These are phyloP conservation scores for Bergia puertoricense DNA, from an alignment of 92 coral and sea anemone genomes.

Conservation along the genomic window DNA sequence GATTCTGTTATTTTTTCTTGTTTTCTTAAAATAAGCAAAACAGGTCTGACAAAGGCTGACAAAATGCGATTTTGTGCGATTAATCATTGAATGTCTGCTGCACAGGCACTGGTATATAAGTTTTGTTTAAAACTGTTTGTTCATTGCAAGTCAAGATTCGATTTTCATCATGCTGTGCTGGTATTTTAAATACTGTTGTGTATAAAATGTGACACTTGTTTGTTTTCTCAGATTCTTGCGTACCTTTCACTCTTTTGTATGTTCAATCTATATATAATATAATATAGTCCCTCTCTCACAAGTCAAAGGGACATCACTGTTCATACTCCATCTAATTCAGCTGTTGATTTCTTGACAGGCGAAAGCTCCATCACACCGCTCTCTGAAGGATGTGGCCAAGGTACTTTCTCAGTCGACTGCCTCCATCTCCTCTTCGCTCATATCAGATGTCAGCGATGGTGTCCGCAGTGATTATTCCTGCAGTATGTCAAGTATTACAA, in stretches of 20 bases:
- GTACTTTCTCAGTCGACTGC: conserved; percentile 82
- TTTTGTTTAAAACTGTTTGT: not conserved
- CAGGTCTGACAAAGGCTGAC: no score
- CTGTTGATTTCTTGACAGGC: conserved; percentile 36
- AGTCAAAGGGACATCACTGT: not conserved
- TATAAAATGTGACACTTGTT: not conserved
- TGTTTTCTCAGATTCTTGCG: not conserved
- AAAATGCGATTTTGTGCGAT: not conserved
- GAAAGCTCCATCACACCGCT: conserved; percentile 67
- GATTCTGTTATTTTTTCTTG: not conserved
- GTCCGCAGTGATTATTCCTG: conserved; percentile 80
- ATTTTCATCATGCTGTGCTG: no score
- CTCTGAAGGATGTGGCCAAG: conserved; percentile 84
- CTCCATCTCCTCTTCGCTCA: conserved; percentile 76
- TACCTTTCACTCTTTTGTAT: not conserved
- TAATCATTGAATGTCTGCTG: not conserved
- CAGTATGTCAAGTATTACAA: conserved; percentile 72
- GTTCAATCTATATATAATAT: no score
- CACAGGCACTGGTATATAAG: not conserved
- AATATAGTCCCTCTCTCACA: not conserved
- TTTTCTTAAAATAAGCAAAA: no score
- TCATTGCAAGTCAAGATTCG: not conserved
- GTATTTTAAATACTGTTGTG: not conserved
- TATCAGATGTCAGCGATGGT: conserved; percentile 85
- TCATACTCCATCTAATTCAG: not conserved